phyloP scores from a whole-genome alignment of 2,888 invertebrate genomes.

The Tribolium freemani region DNA sequence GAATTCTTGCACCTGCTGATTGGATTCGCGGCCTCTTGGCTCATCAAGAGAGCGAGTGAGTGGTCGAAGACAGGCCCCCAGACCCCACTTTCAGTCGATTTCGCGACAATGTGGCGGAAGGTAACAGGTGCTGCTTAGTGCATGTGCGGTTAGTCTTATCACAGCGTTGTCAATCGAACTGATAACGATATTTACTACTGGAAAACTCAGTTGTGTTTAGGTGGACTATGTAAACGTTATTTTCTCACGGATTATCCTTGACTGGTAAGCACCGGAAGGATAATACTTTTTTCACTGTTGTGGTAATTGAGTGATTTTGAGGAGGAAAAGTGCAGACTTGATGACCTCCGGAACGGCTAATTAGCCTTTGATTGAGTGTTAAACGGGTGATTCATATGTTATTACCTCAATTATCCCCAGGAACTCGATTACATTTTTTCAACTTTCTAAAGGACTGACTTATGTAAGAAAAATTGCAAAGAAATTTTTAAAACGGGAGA shows the following conservation, averaged over 20 bases:
- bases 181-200: conserved; percentile 5
- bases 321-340: not conserved
- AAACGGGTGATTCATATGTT: not conserved
- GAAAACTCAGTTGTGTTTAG: conserved; percentile 1
- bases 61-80: conserved; percentile 38
- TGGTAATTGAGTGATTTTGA: not conserved
- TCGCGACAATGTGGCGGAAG: conserved; percentile 51
- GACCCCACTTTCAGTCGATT: conserved; percentile 53
- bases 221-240: conserved; percentile 19
- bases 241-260: not conserved
- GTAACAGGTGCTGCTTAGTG: conserved; percentile 51
- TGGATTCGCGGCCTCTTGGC: conserved; percentile 15
- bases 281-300: no score
- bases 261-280: not conserved
- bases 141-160: conserved; percentile 30
- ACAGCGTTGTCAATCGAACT: conserved; percentile 2
- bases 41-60: conserved; percentile 29
- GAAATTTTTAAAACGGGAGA: not conserved
- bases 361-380: not conserved
- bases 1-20: conserved; percentile 28
- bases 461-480: conserved; percentile 7
- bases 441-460: conserved; percentile 16
- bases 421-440: not conserved
- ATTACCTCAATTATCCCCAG: not conserved
- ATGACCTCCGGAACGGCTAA: not conserved